Conservation (phyloP, 2,888 invertebrate species). For the Cetonia aurata region DNA sequence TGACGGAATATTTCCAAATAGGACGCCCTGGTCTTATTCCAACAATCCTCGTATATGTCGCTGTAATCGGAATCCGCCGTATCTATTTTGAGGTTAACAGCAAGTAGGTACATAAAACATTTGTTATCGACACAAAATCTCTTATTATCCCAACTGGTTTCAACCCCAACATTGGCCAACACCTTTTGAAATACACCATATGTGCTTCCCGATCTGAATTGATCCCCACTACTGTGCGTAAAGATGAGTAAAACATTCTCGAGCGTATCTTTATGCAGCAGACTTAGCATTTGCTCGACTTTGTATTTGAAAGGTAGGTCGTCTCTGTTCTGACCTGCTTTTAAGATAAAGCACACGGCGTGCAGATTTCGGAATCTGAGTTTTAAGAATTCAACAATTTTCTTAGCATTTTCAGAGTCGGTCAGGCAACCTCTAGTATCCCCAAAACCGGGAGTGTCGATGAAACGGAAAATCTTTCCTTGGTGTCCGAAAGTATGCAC, state of each 20-base stretch:
- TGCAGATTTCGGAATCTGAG: not conserved
- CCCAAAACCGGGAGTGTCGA: constrained; percentile 23
- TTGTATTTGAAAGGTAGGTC: constrained; percentile 4
- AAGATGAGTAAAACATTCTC: constrained; percentile 6
- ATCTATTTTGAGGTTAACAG: constrained; percentile 17
- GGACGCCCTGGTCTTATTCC: not conserved
- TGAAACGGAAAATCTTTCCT: constrained; percentile 5
- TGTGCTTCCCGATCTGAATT: not conserved
- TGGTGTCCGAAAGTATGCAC: constrained; percentile 5
- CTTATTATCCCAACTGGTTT: not conserved
- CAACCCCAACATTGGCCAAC: not conserved
- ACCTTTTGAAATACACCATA: not conserved
- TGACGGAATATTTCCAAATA: not conserved
- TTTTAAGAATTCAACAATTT: not conserved
- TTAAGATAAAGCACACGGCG: constrained; percentile 16
- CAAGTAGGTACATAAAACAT: constrained; percentile 12
- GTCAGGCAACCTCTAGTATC: constrained; percentile 11
- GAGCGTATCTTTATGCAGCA: constrained; percentile 1
- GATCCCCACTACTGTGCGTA: not conserved
- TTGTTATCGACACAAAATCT: constrained; percentile 7
- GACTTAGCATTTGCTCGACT: constrained; percentile 1
- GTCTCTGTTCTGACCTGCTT: constrained; percentile 6
- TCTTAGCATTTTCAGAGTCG: not conserved
- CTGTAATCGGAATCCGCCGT: not conserved
- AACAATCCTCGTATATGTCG: not conserved